Evolutionary conservation across 2,113 vertebrate species (phyloP).

Genomic region (Macroglossus sobrinus): DNA sequence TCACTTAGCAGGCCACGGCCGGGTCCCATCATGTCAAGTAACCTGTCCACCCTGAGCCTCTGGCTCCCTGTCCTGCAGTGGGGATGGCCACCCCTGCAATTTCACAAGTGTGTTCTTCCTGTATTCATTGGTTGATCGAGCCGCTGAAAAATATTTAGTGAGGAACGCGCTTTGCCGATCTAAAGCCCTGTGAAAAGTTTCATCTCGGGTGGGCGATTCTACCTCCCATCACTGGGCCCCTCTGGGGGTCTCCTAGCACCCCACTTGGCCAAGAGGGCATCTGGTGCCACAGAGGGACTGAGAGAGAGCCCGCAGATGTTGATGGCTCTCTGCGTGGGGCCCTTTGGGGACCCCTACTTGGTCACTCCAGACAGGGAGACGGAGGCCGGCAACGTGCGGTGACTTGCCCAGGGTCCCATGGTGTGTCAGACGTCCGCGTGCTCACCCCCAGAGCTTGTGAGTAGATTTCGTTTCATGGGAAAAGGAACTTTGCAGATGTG

Average conservation of each 20-base stretch:
- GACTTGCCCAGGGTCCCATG: neutral
- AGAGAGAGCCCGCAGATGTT: fast-evolving
- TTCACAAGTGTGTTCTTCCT: fast-evolving
- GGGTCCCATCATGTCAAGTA: neutral
- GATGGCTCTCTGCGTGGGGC: neutral
- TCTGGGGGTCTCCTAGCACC: neutral
- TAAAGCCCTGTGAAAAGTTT: neutral
- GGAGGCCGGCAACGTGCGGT: fast-evolving
- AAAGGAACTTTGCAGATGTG: neutral
- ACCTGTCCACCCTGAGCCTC: neutral
- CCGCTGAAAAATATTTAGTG: too few relatives aligned
- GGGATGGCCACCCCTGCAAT: fast-evolving
- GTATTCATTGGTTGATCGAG: neutral
- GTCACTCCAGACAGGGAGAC: neutral
- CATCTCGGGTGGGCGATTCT: neutral
- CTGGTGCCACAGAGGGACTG: neutral
- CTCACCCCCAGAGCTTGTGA: neutral
- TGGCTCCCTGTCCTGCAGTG: neutral
- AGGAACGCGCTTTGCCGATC: neutral
- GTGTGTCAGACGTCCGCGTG: neutral
- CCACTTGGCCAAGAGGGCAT: neutral
- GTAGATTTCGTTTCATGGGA: fast-evolving
- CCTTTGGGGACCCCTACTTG: fast-evolving
- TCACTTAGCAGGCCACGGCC: neutral
- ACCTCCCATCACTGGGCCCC: neutral